These are phyloP conservation scores for Esox lucius DNA, from an alignment of 2,797 vertebrate genomes.

Conservation along the genomic window DNA sequence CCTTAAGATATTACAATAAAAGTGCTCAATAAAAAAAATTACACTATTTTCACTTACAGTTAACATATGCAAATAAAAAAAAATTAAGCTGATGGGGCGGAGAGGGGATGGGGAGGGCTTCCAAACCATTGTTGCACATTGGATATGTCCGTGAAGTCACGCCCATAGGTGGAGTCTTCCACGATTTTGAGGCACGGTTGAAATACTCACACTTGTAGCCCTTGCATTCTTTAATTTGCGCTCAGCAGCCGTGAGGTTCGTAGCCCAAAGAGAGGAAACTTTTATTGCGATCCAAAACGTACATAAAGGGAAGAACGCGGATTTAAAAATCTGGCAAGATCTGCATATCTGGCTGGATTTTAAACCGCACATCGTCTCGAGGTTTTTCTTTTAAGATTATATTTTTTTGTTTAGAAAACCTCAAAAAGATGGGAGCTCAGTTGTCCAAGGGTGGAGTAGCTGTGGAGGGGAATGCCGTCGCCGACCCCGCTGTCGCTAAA, in stretches of 20 bases:
- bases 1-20: neutral
- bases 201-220: conserved; percentile 66
- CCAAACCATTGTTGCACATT: conserved; percentile 57
- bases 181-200: conserved; percentile 73
- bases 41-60: neutral
- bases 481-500: conserved; percentile 78
- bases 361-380: conserved; percentile 45
- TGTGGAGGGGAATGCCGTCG: conserved; percentile 75
- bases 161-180: conserved; percentile 70
- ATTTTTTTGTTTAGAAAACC: conserved; percentile 43
- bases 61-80: conserved; percentile 18
- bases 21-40: neutral
- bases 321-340: conserved; percentile 50
- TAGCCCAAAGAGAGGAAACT: conserved; percentile 31
- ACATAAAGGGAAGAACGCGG: conserved; percentile 47
- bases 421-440: conserved; percentile 84
- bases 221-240: conserved; percentile 69
- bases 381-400: conserved; percentile 64
- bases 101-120: conserved; percentile 6
- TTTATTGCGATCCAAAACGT: conserved; percentile 29
- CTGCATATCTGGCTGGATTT: conserved; percentile 59
- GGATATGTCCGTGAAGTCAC: conserved; percentile 44
- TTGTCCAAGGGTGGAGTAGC: conserved; percentile 86
- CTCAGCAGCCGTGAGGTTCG: conserved; percentile 58
- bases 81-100: neutral